These are phyloP conservation scores for Shargacucullia verbasci DNA, from an alignment of 2,888 invertebrate species.

Conservation along the genomic window DNA sequence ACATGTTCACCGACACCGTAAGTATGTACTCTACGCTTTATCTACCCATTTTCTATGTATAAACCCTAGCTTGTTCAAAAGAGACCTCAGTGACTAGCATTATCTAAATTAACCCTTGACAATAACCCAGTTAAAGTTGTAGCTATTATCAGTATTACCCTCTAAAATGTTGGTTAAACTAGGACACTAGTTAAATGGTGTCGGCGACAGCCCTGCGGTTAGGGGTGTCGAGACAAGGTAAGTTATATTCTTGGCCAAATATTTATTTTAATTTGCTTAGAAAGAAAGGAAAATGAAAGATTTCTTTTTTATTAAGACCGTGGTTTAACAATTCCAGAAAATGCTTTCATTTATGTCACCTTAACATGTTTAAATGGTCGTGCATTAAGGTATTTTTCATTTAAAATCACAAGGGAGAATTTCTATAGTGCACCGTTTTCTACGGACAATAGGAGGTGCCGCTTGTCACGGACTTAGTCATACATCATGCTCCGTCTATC, in stretches of 20 bases:
- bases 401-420: too few relatives aligned
- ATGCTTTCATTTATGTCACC: too few relatives aligned
- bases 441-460: too few relatives aligned
- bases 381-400: too few relatives aligned
- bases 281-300: too few relatives aligned
- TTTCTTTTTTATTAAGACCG: too few relatives aligned
- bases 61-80: slow-evolving; percentile 17
- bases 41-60: slow-evolving; percentile 1
- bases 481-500: neutral
- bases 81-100: slow-evolving; percentile 22
- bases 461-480: too few relatives aligned
- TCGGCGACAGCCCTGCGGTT: slow-evolving; percentile 11
- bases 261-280: too few relatives aligned
- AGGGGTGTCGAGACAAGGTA: slow-evolving; percentile 17
- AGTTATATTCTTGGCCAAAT: neutral
- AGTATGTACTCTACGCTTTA: slow-evolving; percentile 7
- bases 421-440: too few relatives aligned
- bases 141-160: slow-evolving; percentile 28
- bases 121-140: slow-evolving; percentile 40
- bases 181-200: slow-evolving; percentile 17
- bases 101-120: slow-evolving; percentile 47
- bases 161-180: slow-evolving; percentile 37
- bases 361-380: too few relatives aligned
- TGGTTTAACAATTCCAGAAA: too few relatives aligned
- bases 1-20: too few relatives aligned